A percentile compares a stretch with the other conserved stretches of the same genome.
phyloP scores from a whole-genome alignment of 2,113 vertebrate species.

The Tonatia bakeri region DNA sequence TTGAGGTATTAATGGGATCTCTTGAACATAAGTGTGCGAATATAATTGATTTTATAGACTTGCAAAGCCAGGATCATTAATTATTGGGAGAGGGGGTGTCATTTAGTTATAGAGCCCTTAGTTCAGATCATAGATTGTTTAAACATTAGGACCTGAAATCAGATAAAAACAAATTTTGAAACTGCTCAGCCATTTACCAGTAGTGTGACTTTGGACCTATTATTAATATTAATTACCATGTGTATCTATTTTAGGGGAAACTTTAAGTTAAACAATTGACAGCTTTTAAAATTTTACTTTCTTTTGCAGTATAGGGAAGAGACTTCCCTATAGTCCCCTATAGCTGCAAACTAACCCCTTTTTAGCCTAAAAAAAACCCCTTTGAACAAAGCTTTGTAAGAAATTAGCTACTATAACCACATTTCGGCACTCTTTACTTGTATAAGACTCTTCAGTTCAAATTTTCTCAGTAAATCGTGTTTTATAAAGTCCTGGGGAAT shows the following conservation, averaged over 20 bases:
- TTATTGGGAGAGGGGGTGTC: neutral
- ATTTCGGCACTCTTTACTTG: constrained; percentile 22
- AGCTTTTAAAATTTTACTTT: neutral
- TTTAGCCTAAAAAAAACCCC: neutral
- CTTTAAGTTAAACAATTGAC: neutral
- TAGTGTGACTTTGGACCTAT: neutral
- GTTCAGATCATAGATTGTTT: neutral
- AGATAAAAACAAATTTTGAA: neutral
- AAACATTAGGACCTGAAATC: neutral
- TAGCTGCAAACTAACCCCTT: neutral
- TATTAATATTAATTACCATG: neutral
- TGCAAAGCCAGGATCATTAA: neutral
- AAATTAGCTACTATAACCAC: constrained; percentile 1
- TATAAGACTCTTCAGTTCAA: neutral
- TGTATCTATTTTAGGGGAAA: neutral
- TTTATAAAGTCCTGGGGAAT: neutral
- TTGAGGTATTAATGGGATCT: neutral
- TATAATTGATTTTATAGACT: neutral
- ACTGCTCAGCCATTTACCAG: neutral
- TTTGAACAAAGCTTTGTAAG: neutral
- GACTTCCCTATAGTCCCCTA: too few relatives aligned
- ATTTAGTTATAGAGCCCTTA: neutral
- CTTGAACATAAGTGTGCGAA: neutral
- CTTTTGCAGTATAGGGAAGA: neutral
- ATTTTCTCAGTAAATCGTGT: neutral